These are phyloP conservation scores for Melanotaenia nigrans DNA, from an alignment of 2,797 vertebrate genomes.

Conservation along the genomic window DNA sequence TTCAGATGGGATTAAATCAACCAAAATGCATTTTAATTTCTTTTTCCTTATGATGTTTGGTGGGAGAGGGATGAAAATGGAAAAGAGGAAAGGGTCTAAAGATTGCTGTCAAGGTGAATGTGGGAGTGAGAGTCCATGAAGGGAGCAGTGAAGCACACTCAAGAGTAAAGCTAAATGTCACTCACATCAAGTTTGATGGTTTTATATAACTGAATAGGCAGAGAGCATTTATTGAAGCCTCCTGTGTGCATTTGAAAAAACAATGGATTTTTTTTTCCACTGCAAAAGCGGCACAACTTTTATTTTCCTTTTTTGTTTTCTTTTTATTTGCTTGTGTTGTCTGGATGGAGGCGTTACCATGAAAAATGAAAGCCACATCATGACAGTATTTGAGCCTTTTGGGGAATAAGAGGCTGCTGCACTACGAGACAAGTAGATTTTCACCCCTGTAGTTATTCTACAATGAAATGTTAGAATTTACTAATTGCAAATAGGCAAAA, in stretches of 20 bases:
- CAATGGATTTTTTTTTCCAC: constrained; percentile 21
- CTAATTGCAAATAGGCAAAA: constrained; percentile 31
- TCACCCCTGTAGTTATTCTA: constrained; percentile 18
- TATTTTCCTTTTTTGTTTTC: constrained; percentile 12
- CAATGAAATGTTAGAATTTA: constrained; percentile 28
- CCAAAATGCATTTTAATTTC: constrained; percentile 47
- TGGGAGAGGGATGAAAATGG: constrained; percentile 6
- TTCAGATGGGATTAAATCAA: constrained; percentile 59
- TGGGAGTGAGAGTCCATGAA: constrained; percentile 30
- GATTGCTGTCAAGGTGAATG: constrained; percentile 52
- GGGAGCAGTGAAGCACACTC: constrained; percentile 31
- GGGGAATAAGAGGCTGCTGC: constrained; percentile 45
- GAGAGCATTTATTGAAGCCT: constrained; percentile 18
- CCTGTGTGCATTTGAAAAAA: constrained; percentile 31
- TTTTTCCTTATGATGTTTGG: constrained; percentile 13
- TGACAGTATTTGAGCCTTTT: constrained; percentile 50
- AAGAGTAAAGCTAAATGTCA: constrained; percentile 39
- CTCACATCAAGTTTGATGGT: constrained; percentile 34
- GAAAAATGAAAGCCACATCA: constrained; percentile 59
- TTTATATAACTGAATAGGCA: constrained; percentile 36
- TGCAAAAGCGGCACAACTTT: constrained; percentile 27
- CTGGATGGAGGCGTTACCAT: constrained; percentile 39
- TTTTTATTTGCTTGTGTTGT: constrained; percentile 30
- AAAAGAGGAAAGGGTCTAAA: constrained; percentile 11
- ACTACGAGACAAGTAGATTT: constrained; percentile 25